Conservation (phyloP, 2,888 invertebrate genomes). For the Leptopilina drosophilae region DNA sequence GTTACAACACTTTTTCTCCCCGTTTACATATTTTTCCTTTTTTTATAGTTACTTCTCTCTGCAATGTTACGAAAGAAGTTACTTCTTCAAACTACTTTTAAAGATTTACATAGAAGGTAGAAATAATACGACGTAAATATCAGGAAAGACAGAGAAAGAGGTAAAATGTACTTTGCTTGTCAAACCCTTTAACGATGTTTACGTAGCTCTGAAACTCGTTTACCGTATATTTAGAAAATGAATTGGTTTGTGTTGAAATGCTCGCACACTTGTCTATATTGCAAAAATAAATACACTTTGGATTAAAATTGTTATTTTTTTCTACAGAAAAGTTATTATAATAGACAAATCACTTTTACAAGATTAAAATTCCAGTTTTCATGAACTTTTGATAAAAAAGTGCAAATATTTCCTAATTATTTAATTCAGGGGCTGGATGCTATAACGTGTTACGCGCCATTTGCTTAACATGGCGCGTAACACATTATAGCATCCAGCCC, state of each 20-base stretch:
- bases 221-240: constrained; percentile 39
- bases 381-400: neutral
- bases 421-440: no score
- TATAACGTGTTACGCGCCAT: no score
- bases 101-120: constrained; percentile 30
- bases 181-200: constrained; percentile 35
- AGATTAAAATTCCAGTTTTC: neutral
- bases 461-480: no score
- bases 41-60: neutral
- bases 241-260: constrained; percentile 32
- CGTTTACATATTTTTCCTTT: neutral
- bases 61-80: constrained; percentile 32
- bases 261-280: constrained; percentile 7
- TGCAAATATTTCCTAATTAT: neutral
- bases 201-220: constrained; percentile 34
- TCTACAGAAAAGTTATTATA: constrained; percentile 4
- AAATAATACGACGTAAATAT: constrained; percentile 38
- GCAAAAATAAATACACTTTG: neutral
- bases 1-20: neutral
- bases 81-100: constrained; percentile 24
- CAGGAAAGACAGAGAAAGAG: neutral
- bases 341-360: neutral
- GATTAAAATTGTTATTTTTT: constrained; percentile 31
- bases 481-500: no score
- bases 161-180: constrained; percentile 28